These are phyloP conservation scores for Cygnus buccinator DNA, from an alignment of 2,113 vertebrate species.

Conservation along the genomic window DNA sequence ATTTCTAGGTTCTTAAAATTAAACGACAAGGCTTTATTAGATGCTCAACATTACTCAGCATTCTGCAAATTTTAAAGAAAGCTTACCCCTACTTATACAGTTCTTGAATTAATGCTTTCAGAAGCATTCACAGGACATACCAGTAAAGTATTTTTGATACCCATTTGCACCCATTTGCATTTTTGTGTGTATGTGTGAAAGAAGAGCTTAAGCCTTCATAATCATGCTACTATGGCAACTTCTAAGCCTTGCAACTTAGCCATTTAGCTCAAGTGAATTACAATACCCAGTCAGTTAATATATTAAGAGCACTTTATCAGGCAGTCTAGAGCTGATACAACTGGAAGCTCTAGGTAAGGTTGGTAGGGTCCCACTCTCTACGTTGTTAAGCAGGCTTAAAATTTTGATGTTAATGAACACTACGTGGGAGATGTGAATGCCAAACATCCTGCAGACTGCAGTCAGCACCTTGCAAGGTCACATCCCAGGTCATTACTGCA, in stretches of 20 bases:
- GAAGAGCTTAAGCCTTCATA: background rate
- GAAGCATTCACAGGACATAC: background rate
- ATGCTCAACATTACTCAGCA: background rate
- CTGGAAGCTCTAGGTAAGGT: background rate
- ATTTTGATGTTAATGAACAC: background rate
- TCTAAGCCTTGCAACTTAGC: background rate
- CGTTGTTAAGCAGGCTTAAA: background rate
- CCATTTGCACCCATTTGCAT: background rate
- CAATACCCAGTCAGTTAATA: background rate
- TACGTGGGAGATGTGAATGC: accelerated
- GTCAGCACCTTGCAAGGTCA: background rate
- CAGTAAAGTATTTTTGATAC: background rate
- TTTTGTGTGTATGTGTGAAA: background rate
- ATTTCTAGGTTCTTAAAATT: background rate
- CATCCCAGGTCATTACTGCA: background rate
- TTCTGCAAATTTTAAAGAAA: background rate
- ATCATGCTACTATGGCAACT: background rate
- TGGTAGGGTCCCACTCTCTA: background rate
- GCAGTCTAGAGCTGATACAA: background rate
- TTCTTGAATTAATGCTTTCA: background rate
- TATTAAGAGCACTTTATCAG: background rate
- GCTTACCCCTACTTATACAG: background rate
- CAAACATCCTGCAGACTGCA: background rate
- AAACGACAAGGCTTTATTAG: background rate
- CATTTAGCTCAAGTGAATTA: background rate